Conservation (phyloP, 2,888 invertebrate genomes). For the Teleogryllus oceanicus region DNA sequence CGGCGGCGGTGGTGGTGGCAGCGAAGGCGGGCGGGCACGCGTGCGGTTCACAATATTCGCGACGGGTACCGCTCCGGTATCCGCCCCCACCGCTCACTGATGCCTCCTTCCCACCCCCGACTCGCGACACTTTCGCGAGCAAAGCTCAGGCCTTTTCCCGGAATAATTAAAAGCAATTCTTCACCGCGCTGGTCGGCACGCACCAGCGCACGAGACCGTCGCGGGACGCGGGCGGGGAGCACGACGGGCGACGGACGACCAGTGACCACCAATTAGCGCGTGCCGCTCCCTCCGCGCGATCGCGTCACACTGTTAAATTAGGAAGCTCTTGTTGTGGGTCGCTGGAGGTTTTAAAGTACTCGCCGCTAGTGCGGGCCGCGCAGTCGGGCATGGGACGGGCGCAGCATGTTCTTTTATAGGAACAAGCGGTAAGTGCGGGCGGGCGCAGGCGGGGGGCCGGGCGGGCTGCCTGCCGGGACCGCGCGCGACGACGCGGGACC, state of each 20-base stretch:
- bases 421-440: conserved; percentile 9
- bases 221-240: not conserved
- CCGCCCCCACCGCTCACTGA: not conserved
- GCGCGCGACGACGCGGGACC: not conserved
- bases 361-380: not conserved
- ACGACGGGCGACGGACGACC: not conserved
- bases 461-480: not conserved
- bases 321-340: not conserved
- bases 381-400: not conserved
- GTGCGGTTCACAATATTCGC: too few relatives aligned
- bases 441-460: not conserved
- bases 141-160: not conserved
- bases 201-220: not conserved
- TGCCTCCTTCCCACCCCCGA: too few relatives aligned
- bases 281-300: not conserved
- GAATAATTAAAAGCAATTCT: conserved; percentile 11
- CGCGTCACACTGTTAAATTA: not conserved
- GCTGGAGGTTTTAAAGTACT: not conserved
- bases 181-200: not conserved
- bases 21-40: too few relatives aligned
- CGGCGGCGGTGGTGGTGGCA: too few relatives aligned
- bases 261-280: not conserved
- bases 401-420: not conserved
- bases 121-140: too few relatives aligned
- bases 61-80: not conserved